A percentile compares a stretch with the other conserved stretches of the same genome.
Conservation (phyloP, 2,113 vertebrate species). For the Hirundichthys speculiger region DNA sequence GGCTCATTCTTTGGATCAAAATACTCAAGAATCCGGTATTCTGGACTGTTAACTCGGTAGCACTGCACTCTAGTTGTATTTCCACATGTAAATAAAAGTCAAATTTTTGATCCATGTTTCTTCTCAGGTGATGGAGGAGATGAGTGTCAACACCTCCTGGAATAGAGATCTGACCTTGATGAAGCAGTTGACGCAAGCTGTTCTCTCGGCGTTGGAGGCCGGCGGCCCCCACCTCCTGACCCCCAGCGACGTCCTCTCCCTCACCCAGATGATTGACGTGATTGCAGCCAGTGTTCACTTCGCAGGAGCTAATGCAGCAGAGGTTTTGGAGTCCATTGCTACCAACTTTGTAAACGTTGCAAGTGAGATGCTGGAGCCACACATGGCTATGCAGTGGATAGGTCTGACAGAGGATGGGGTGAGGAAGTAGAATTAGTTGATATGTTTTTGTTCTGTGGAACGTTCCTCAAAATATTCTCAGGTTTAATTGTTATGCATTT, state of each 20-base stretch:
- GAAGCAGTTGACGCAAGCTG: slow-evolving; percentile 51
- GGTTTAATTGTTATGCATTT: background rate
- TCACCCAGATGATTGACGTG: slow-evolving; percentile 53
- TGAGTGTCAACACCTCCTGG: slow-evolving; percentile 38
- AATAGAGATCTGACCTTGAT: slow-evolving; percentile 49
- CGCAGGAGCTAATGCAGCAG: slow-evolving; percentile 23
- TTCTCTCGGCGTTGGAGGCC: slow-evolving; percentile 53
- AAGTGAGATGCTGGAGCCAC: slow-evolving; percentile 68
- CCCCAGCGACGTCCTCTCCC: slow-evolving; percentile 49
- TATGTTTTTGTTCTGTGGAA: background rate
- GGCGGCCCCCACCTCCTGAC: slow-evolving; percentile 30
- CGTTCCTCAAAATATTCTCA: background rate
- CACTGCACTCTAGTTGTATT: background rate
- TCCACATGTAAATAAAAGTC: background rate
- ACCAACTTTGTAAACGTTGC: slow-evolving; percentile 66
- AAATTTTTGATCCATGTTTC: background rate
- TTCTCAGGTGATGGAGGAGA: slow-evolving; percentile 53
- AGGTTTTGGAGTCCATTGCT: slow-evolving; percentile 65
- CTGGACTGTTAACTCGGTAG: too few relatives aligned
- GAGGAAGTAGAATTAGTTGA: slow-evolving; percentile 1
- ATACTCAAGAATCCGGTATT: too few relatives aligned
- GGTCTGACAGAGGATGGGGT: slow-evolving; percentile 62
- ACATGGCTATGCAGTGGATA: slow-evolving; percentile 62
- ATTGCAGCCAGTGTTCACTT: slow-evolving; percentile 1
- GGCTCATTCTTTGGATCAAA: too few relatives aligned